Percentiles rank a stretch among this genome's conserved stretches.
These are phyloP conservation scores for Ips nitidus DNA, from an alignment of 1,140 invertebrate species.

Conservation along the genomic window DNA sequence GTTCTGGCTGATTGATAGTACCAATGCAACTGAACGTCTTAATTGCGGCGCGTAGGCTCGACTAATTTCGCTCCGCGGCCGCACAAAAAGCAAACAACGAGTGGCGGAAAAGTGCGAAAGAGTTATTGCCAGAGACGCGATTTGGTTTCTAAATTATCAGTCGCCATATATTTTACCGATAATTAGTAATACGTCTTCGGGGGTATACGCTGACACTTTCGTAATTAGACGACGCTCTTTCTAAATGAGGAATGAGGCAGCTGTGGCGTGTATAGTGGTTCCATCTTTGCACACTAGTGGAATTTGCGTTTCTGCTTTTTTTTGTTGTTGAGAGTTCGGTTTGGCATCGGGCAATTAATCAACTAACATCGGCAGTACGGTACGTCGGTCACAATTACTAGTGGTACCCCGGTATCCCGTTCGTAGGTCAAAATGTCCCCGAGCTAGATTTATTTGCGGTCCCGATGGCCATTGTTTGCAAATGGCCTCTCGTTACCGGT, in stretches of 20 bases:
- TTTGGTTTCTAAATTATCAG: slow-evolving; percentile 11
- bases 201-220: neutral
- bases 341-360: slow-evolving; percentile 13
- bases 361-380: slow-evolving; percentile 23
- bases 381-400: slow-evolving; percentile 31
- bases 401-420: slow-evolving; percentile 29
- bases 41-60: slow-evolving; percentile 7
- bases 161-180: slow-evolving; percentile 8
- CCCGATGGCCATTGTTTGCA: slow-evolving; percentile 32
- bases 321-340: too few relatives aligned
- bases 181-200: slow-evolving; percentile 2
- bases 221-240: neutral
- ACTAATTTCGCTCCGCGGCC: slow-evolving; percentile 3
- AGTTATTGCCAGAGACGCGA: slow-evolving; percentile 8
- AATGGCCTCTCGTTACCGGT: slow-evolving; percentile 30
- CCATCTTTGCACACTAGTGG: too few relatives aligned
- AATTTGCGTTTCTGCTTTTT: too few relatives aligned
- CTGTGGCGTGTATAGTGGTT: too few relatives aligned
- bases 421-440: slow-evolving; percentile 35
- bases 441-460: slow-evolving; percentile 25
- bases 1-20: neutral
- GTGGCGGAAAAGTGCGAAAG: neutral
- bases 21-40: neutral
- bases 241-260: neutral
- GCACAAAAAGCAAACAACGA: slow-evolving; percentile 8